These are phyloP conservation scores for Ophion ellenae DNA, from an alignment of 2,888 invertebrate genomes.

Conservation along the genomic window DNA sequence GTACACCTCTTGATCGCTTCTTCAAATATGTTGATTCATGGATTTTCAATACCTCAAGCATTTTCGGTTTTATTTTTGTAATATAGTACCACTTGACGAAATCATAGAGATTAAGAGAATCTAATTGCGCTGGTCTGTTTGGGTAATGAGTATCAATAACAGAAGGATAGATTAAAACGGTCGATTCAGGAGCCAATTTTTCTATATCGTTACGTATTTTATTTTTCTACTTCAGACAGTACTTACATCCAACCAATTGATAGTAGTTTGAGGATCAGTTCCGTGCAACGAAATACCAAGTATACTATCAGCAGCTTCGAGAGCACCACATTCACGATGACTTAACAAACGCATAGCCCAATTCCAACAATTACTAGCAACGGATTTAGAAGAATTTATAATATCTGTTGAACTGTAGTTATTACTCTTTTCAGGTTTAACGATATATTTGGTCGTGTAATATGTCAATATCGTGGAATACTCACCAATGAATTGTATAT, in stretches of 20 bases:
- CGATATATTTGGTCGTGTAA: slow-evolving; percentile 68
- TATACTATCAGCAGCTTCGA: slow-evolving; percentile 66
- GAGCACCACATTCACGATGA: slow-evolving; percentile 49
- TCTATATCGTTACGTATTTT: too few species aligned
- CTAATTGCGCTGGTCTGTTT: too few species aligned
- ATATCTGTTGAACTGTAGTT: slow-evolving; percentile 72
- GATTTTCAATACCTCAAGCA: too few species aligned
- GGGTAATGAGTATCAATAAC: too few species aligned
- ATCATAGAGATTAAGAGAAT: too few species aligned
- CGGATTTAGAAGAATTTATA: slow-evolving; percentile 68
- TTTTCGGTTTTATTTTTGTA: background rate
- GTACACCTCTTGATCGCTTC: too few species aligned
- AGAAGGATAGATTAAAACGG: too few species aligned
- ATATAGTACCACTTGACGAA: background rate
- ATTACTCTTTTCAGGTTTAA: slow-evolving; percentile 67
- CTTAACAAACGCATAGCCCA: slow-evolving; percentile 37
- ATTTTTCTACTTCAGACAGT: too few species aligned
- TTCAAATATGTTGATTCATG: too few species aligned
- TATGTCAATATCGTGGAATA: slow-evolving; percentile 71
- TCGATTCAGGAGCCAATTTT: too few species aligned
- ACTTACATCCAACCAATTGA: too few species aligned
- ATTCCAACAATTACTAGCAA: slow-evolving; percentile 71
- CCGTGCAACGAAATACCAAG: slow-evolving; percentile 32
- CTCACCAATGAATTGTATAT: slow-evolving; percentile 72
- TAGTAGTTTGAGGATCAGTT: slow-evolving; percentile 26